Conservation (phyloP, 2,797 vertebrate species). For the Phalanger gymnotis region DNA sequence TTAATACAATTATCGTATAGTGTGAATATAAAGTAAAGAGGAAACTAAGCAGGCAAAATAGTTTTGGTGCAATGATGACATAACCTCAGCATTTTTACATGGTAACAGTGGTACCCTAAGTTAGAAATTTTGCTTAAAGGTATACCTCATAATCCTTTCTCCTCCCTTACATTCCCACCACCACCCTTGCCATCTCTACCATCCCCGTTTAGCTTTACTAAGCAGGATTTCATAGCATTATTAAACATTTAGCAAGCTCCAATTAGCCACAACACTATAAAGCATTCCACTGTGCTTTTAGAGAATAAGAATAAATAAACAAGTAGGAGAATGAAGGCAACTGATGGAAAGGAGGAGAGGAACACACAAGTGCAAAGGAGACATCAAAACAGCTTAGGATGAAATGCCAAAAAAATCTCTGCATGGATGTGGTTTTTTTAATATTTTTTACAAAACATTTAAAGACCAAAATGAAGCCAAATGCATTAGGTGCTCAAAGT, state of each 20-base stretch:
- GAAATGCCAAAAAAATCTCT: constrained; percentile 87
- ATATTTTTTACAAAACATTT: constrained; percentile 68
- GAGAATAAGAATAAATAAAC: constrained; percentile 81
- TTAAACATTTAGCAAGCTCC: constrained; percentile 88
- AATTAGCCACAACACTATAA: constrained; percentile 86
- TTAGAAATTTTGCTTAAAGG: constrained; percentile 74
- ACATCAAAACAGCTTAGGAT: constrained; percentile 81
- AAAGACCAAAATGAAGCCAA: constrained; percentile 74
- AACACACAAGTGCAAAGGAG: constrained; percentile 76
- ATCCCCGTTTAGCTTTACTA: constrained; percentile 73
- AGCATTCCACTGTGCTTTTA: constrained; percentile 85
- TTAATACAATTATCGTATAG: constrained; percentile 44
- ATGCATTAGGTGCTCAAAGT: constrained; percentile 66
- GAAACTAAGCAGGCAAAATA: constrained; percentile 84
- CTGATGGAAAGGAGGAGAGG: constrained; percentile 75
- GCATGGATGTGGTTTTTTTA: constrained; percentile 90
- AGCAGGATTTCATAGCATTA: constrained; percentile 81
- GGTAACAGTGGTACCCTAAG: not conserved
- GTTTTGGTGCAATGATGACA: constrained; percentile 62
- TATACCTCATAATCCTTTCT: constrained; percentile 85
- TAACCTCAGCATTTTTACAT: constrained; percentile 54
- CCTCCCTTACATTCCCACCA: constrained; percentile 29
- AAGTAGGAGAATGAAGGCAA: constrained; percentile 81
- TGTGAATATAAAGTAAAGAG: constrained; percentile 53
- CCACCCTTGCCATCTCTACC: constrained; percentile 33